Percentiles rank a stretch among this genome's conserved stretches.
Conservation (phyloP, 2,113 vertebrate genomes). For the Festucalex cinctus region DNA sequence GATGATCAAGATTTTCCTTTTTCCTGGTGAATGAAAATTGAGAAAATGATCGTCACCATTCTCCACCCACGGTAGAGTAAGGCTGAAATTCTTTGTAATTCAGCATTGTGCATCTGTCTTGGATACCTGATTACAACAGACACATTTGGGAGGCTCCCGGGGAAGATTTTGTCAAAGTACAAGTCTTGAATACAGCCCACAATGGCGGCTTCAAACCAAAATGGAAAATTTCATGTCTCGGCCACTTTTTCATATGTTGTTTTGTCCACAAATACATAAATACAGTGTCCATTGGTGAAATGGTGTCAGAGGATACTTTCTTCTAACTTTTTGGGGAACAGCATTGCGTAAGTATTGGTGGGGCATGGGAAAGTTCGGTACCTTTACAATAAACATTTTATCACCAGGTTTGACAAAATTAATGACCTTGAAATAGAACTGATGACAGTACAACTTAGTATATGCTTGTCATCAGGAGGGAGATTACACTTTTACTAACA, state of each 20-base stretch:
- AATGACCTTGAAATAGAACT: neutral
- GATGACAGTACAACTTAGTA: neutral
- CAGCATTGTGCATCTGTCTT: no score
- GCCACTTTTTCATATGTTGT: neutral
- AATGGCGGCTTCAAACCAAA: neutral
- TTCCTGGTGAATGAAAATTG: neutral
- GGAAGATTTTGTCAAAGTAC: no score
- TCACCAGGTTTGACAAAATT: neutral
- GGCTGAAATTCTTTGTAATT: neutral
- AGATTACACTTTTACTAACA: neutral
- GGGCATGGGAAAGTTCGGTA: neutral
- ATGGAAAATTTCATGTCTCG: neutral
- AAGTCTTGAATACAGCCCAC: no score
- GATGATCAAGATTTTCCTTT: no score
- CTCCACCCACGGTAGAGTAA: neutral
- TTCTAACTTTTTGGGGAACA: neutral
- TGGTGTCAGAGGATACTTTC: neutral
- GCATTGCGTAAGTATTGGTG: neutral
- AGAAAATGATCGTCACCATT: neutral
- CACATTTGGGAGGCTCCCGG: no score
- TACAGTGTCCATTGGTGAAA: neutral
- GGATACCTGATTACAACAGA: no score
- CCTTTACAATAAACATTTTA: neutral
- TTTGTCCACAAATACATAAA: neutral
- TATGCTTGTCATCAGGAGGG: neutral